Evolutionary conservation across 2,797 vertebrate species (phyloP), one percentile per base, ranked within the genome.

Genomic region (Coluber constrictor): DNA sequence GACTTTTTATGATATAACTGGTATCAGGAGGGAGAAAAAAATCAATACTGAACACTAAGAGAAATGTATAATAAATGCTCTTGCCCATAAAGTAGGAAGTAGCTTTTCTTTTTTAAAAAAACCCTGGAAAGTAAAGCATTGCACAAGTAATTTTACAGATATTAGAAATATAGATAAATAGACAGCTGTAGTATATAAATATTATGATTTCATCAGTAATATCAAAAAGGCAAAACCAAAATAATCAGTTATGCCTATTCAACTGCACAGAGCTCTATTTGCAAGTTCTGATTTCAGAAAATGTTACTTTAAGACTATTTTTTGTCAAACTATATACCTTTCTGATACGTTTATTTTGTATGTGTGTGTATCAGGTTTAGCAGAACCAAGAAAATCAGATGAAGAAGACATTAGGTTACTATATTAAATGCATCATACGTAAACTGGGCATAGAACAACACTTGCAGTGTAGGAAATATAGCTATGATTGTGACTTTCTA

Each of bases 61-160:
- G 70, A 91, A 79, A 90, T 90, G 94, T 93, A 90, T 29, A 92
- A 92, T 79, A 94, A 94, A 95, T 55, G 5, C 0, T 57, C 2
- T 93, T 93, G 91, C 47, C 87, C 59, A 12, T 57, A 93, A 91
- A 93, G 12, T n/a, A 93, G 90, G 66, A 91, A 51, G 57, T 59
- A 83, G 23, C 43, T 83, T 57, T 90, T 37, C 60, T 57, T 87
- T 57, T 87, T 0, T 3, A 16, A 93, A 89, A 79, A 25, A 9
- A 25, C 2, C 54, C 12, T 89, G 57, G 66, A 66, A 43, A 23
- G 61, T 63, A 93, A 93, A 91, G 56, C 20, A 55, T 61, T 61
- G 57, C 47, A 88, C 63, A 90, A 90, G 88, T 25, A 88, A 51
- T 63, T 32, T 90, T 59, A 63, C 59, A 93, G 55, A 83, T 61